Conservation (phyloP, 1,140 invertebrate species). For the Drosophila simulans region DNA sequence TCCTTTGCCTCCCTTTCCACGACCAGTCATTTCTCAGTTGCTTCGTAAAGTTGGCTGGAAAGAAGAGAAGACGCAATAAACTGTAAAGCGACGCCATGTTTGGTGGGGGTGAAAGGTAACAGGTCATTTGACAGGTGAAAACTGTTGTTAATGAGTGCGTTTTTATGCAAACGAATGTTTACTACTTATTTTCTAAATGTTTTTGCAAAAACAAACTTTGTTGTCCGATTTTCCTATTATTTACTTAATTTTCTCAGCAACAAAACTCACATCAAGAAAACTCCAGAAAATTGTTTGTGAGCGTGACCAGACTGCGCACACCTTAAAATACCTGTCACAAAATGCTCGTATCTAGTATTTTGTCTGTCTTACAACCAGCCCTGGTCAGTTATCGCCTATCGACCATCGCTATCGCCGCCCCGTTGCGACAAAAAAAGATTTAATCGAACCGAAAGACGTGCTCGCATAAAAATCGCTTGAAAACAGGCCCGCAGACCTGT, state of each 20-base stretch:
- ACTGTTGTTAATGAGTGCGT: not conserved
- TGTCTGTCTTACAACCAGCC: not conserved
- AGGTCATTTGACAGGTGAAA: not conserved
- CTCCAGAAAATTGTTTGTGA: conserved; percentile 6
- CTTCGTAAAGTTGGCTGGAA: conserved; percentile 20
- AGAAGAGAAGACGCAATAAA: conserved; percentile 29
- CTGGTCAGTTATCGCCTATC: not conserved
- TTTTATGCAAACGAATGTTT: not conserved
- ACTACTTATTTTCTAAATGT: too few species aligned
- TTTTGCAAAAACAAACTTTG: not conserved
- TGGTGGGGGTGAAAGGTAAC: not conserved
- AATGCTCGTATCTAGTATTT: not conserved
- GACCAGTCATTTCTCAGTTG: conserved; percentile 86
- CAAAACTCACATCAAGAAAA: conserved; percentile 21
- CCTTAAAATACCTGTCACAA: not conserved
- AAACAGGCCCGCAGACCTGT: not conserved
- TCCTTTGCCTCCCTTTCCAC: conserved; percentile 89
- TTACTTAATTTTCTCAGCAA: conserved; percentile 2
- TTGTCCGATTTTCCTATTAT: not conserved
- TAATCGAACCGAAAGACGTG: conserved; percentile 19
- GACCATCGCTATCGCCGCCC: conserved; percentile 20
- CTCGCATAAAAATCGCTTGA: conserved; percentile 16
- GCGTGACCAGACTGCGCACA: not conserved
- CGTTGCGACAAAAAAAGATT: conserved; percentile 17
- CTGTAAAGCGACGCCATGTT: conserved; percentile 54